These are phyloP conservation scores for Drosophila testacea DNA, from an alignment of 2,888 invertebrate species.

Conservation along the genomic window DNA sequence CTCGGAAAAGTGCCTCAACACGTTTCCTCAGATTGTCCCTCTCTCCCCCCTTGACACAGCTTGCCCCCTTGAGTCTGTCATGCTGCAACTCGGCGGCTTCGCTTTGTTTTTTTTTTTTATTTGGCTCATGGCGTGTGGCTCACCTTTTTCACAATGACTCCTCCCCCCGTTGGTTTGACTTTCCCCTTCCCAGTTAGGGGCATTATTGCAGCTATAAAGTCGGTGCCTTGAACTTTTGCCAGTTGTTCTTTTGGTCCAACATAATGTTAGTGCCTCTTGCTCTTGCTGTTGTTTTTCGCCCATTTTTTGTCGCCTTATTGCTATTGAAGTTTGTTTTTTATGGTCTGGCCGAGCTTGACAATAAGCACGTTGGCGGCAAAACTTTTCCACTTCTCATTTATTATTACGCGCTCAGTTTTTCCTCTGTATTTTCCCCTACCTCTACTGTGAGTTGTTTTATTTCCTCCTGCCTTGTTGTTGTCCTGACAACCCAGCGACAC, in stretches of 20 bases:
- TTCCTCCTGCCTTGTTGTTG: slow-evolving; percentile 43
- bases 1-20: slow-evolving; percentile 78
- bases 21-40: slow-evolving; percentile 48
- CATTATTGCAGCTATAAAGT: slow-evolving; percentile 81
- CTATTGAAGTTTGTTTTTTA: slow-evolving; percentile 81
- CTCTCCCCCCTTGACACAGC: not conserved
- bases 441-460: slow-evolving; percentile 32
- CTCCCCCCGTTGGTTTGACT: slow-evolving; percentile 6
- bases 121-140: slow-evolving; percentile 58
- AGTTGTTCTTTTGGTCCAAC: slow-evolving; percentile 60
- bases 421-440: slow-evolving; percentile 8
- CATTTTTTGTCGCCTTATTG: slow-evolving; percentile 78
- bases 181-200: slow-evolving; percentile 22
- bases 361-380: slow-evolving; percentile 79
- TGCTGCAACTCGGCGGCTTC: slow-evolving; percentile 59
- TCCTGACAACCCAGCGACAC: slow-evolving; percentile 70
- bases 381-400: slow-evolving; percentile 81
- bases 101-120: slow-evolving; percentile 47
- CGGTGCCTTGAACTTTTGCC: slow-evolving; percentile 79
- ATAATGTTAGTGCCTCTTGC: slow-evolving; percentile 32
- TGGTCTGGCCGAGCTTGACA: slow-evolving; percentile 78
- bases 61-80: slow-evolving; percentile 13
- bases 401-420: slow-evolving; percentile 71
- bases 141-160: slow-evolving; percentile 53
- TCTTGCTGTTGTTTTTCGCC: slow-evolving; percentile 36